Evolutionary conservation across 2,888 invertebrate species (phyloP), one percentile per base, ranked within the genome.

Genomic region (Cephalotes varians): DNA sequence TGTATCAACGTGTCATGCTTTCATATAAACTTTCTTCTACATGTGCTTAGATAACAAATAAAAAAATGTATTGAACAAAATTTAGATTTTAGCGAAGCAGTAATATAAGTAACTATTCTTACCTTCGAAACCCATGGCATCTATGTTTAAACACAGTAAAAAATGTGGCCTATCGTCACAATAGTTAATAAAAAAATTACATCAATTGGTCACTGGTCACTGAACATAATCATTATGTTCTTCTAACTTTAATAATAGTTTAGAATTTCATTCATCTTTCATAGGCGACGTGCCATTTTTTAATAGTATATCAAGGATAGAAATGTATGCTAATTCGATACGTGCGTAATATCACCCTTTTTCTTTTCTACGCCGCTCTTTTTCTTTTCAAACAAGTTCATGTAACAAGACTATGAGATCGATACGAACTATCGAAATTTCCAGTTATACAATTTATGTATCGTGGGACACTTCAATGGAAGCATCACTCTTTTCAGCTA

Each of bases 51-150:
- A 1, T 1, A 31, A 15, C 3, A 49, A 18, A 64, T 25, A 44
- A 25, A n/a, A n/a, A 40, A 49, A 49, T 69, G 1, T 71, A 15
- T 37, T 10, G 1, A 58, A 15, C 6, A 34, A 54, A 31, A 34
- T 15, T 76, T 25, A 9, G 0, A 7, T 56, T 34, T 65, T 3
- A 31, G 40, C 18, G 2, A 65, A 34, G 6, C n/a, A 44, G 21
- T 18, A 21, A 44, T 34, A 25, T 40, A 37, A 60, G 40, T 28
- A 49, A 72, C 54, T 56, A 12, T 34, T 54, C 67, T 85, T 80
- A 90, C 90, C 90, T 85, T 86, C 82, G 6, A 76, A 87, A 82
- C 84, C 82, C 90, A 90, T 90, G 65, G 82, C 62, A 73, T 69
- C 60, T 84, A 86, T 84, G 37, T 82, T 71, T 65, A 83, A 82